A percentile compares a stretch with the other conserved stretches of the same genome.
Evolutionary conservation across 2,888 invertebrate genomes (phyloP).

Genomic region (Didymodactylos carnosus): DNA sequence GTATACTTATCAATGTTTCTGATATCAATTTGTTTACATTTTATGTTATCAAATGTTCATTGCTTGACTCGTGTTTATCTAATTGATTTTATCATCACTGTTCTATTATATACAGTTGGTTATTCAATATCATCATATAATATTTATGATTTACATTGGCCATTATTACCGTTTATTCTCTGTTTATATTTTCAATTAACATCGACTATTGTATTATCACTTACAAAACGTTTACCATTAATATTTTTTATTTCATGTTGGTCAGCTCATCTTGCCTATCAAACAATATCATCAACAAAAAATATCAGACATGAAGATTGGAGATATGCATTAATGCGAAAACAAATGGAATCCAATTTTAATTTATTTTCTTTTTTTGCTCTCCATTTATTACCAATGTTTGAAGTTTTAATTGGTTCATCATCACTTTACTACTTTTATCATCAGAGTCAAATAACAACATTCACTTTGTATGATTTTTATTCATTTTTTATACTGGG

Average conservation of each 20-base stretch:
- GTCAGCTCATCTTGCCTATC: background rate
- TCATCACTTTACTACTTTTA: slow-evolving; percentile 1
- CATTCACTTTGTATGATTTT: background rate
- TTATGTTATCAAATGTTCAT: background rate
- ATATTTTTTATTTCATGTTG: slow-evolving; percentile 1
- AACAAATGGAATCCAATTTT: background rate
- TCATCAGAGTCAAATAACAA: background rate
- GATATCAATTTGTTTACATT: background rate
- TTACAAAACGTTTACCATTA: background rate
- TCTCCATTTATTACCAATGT: background rate
- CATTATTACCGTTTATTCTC: background rate
- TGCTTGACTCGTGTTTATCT: background rate
- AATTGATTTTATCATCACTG: background rate
- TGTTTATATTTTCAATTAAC: background rate
- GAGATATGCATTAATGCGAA: slow-evolving; percentile 4
- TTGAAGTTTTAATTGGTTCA: slow-evolving; percentile 1
- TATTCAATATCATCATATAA: background rate
- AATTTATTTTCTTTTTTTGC: slow-evolving; percentile 2
- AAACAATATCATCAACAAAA: background rate
- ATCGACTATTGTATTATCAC: background rate
- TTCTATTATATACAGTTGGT: background rate
- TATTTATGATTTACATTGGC: slow-evolving; percentile 12
- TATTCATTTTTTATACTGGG: background rate
- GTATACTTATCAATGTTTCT: background rate
- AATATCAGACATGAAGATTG: slow-evolving; percentile 10